These are phyloP conservation scores for Caerostris darwini DNA, from an alignment of 1,140 invertebrate genomes.

Conservation along the genomic window DNA sequence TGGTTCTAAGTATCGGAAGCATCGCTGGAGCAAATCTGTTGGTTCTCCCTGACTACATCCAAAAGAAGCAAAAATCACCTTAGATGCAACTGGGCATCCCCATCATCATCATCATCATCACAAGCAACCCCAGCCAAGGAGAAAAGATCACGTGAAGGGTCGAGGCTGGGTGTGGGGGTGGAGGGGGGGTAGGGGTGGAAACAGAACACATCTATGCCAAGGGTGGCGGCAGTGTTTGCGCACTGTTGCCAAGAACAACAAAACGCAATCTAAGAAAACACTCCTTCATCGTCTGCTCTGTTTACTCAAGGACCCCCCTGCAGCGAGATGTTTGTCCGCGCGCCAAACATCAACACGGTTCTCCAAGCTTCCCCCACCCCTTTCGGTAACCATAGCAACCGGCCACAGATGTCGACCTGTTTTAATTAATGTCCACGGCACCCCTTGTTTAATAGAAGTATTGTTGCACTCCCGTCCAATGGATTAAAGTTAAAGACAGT, in stretches of 20 bases:
- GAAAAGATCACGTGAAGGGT: conserved; percentile 74
- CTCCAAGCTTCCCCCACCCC: conserved; percentile 35
- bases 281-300: conserved; percentile 77
- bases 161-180: neutral
- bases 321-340: conserved; percentile 76
- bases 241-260: conserved; percentile 78
- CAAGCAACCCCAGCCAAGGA: conserved; percentile 31
- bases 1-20: neutral
- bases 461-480: conserved; percentile 70
- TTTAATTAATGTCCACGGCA: conserved; percentile 78
- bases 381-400: conserved; percentile 71
- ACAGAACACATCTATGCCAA: conserved; percentile 69
- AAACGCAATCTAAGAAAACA: conserved; percentile 78
- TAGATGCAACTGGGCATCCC: conserved; percentile 58
- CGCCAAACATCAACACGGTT: conserved; percentile 75
- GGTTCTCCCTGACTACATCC: neutral
- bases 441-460: conserved; percentile 74
- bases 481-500: conserved; percentile 76
- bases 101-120: conserved; percentile 71
- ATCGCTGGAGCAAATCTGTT: neutral
- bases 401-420: conserved; percentile 77
- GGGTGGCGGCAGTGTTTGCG: conserved; percentile 71
- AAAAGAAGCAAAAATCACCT: conserved; percentile 55
- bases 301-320: conserved; percentile 72
- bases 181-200: neutral